phyloP scores from a whole-genome alignment of 2,888 invertebrate genomes.

The Schrankia costaestrigalis region DNA sequence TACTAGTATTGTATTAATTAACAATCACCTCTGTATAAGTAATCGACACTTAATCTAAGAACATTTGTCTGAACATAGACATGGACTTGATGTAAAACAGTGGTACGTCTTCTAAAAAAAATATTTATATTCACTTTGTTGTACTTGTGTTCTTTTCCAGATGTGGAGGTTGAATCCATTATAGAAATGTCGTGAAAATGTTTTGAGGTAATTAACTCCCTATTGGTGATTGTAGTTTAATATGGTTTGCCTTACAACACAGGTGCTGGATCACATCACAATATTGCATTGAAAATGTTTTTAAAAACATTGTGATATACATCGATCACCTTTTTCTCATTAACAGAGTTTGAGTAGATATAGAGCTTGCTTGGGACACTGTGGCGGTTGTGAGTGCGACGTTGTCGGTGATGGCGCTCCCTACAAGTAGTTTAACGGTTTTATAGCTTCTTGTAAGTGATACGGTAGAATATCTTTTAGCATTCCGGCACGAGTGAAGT shows the following conservation, averaged over 20 bases:
- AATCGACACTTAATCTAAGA: neutral
- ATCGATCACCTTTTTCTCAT: conserved; percentile 42
- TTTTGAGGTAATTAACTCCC: conserved; percentile 80
- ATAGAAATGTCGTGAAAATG: conserved; percentile 79
- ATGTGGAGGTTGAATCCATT: conserved; percentile 79
- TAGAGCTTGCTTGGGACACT: conserved; percentile 72
- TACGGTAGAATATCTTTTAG: conserved; percentile 25
- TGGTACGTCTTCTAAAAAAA: conserved; percentile 62
- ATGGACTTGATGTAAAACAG: conserved; percentile 79
- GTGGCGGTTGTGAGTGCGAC: conserved; percentile 49
- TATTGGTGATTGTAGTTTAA: conserved; percentile 77
- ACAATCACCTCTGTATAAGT: neutral
- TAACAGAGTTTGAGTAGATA: conserved; percentile 58
- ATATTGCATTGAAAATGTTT: conserved; percentile 18
- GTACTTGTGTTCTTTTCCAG: conserved; percentile 81
- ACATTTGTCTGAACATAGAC: conserved; percentile 38
- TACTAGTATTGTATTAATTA: no score
- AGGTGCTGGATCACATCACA: conserved; percentile 44
- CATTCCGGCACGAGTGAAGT: conserved; percentile 18
- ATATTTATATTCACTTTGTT: conserved; percentile 77
- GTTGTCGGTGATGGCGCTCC: conserved; percentile 58
- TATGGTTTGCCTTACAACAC: conserved; percentile 60
- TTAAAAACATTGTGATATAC: conserved; percentile 25
- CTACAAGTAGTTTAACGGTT: conserved; percentile 20
- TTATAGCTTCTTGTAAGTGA: conserved; percentile 33